Evolutionary conservation across 2,113 vertebrate species (phyloP).

Genomic region (Cyanoliseus patagonus): DNA sequence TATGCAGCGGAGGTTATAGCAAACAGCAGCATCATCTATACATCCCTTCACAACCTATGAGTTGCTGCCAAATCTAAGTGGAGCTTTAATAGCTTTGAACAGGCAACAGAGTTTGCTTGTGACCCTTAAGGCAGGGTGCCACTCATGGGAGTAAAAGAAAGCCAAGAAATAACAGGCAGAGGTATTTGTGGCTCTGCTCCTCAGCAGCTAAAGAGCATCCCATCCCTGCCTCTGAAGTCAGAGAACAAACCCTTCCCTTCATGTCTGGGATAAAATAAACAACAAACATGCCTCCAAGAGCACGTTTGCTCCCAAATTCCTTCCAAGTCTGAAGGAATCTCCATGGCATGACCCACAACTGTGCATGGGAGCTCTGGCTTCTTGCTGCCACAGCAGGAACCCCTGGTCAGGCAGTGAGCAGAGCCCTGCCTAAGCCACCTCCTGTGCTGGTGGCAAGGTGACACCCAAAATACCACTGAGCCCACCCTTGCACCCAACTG

Average conservation of each 20-base stretch:
- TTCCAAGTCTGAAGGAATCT: not conserved
- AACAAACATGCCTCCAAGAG: not conserved
- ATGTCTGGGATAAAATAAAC: not conserved
- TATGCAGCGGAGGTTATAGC: not conserved
- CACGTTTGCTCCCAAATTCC: not conserved
- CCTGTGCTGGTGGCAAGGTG: not conserved
- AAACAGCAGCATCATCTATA: not conserved
- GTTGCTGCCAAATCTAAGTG: not conserved
- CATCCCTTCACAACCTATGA: fast-evolving
- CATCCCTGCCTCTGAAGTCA: not conserved
- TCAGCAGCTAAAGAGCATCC: not conserved
- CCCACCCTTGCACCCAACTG: fast-evolving
- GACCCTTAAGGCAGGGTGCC: not conserved
- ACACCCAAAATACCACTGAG: fast-evolving
- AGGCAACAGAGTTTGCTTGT: not conserved
- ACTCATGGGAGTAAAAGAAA: not conserved
- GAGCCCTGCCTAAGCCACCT: not conserved
- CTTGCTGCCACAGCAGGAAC: fast-evolving
- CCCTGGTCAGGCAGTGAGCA: not conserved
- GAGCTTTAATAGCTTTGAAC: not conserved
- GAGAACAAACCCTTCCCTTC: not conserved
- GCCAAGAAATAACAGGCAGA: not conserved
- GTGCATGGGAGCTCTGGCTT: not conserved
- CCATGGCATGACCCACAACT: fast-evolving
- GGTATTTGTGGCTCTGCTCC: not conserved